These are phyloP conservation scores for Hiodon tergisus DNA, from an alignment of 2,113 vertebrate species.

Conservation along the genomic window DNA sequence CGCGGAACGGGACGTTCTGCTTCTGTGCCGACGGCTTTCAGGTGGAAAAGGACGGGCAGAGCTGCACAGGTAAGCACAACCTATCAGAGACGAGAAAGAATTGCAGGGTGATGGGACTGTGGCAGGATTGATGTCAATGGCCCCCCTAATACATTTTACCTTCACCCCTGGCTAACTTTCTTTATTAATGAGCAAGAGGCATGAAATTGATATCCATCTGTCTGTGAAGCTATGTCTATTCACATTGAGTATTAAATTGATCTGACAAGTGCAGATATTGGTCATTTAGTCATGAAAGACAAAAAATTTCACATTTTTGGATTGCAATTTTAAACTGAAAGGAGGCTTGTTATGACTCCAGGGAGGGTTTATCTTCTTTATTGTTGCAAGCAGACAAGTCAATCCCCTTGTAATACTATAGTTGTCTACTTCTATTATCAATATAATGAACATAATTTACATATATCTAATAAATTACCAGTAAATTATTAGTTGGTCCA, in stretches of 20 bases:
- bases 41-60: constrained; percentile 57
- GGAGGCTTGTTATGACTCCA: not conserved
- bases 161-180: constrained; percentile 38
- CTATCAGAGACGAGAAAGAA: not conserved
- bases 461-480: too few species aligned
- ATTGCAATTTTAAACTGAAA: too few species aligned
- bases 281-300: not conserved
- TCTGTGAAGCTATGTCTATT: constrained; percentile 25
- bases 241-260: not conserved
- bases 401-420: not conserved
- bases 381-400: not conserved
- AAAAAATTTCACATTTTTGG: constrained; percentile 1
- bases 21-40: constrained; percentile 71
- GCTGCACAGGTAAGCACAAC: constrained; percentile 66
- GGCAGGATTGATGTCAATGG: not conserved
- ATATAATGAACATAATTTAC: too few species aligned
- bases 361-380: not conserved
- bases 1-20: constrained; percentile 65
- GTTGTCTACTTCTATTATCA: not conserved
- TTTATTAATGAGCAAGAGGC: constrained; percentile 40
- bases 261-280: not conserved
- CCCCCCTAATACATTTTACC: constrained; percentile 11
- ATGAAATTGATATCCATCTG: constrained; percentile 43
- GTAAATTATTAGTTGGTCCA: too few species aligned
- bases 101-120: not conserved